Conservation (phyloP, 2,113 vertebrate species). For the Seriola aureovittata region DNA sequence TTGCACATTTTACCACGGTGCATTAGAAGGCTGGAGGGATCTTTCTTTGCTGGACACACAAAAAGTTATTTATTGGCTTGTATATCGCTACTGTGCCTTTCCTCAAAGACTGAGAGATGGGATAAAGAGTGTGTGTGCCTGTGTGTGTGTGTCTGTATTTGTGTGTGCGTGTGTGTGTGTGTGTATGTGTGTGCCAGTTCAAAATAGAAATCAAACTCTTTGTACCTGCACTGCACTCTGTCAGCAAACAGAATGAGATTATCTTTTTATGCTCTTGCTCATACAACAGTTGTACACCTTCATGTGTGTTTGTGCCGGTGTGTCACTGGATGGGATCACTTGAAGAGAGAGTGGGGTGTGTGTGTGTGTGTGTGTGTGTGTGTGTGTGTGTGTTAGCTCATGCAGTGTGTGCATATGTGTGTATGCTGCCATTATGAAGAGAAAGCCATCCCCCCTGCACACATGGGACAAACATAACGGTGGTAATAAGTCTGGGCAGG, state of each 20-base stretch:
- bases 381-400: neutral
- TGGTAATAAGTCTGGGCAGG: constrained; percentile 68
- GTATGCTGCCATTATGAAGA: constrained; percentile 45
- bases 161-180: neutral
- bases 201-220: neutral
- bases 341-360: constrained; percentile 15
- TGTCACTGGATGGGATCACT: neutral
- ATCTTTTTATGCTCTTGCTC: constrained; percentile 16
- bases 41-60: constrained; percentile 59
- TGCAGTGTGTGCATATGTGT: neutral
- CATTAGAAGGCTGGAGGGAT: constrained; percentile 67
- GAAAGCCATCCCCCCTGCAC: constrained; percentile 48
- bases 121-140: constrained; percentile 12
- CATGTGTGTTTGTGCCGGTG: constrained; percentile 12
- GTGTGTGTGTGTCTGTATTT: constrained; percentile 7
- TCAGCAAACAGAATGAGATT: constrained; percentile 15
- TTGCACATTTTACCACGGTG: constrained; percentile 53
- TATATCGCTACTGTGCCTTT: constrained; percentile 58
- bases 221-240: neutral
- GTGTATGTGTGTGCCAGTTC: neutral
- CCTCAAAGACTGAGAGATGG: constrained; percentile 43
- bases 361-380: neutral
- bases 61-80: constrained; percentile 70
- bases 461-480: constrained; percentile 60
- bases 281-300: constrained; percentile 11